Evolutionary conservation across 2,888 invertebrate species (phyloP).

Genomic region (Aspidapion aeneum): DNA sequence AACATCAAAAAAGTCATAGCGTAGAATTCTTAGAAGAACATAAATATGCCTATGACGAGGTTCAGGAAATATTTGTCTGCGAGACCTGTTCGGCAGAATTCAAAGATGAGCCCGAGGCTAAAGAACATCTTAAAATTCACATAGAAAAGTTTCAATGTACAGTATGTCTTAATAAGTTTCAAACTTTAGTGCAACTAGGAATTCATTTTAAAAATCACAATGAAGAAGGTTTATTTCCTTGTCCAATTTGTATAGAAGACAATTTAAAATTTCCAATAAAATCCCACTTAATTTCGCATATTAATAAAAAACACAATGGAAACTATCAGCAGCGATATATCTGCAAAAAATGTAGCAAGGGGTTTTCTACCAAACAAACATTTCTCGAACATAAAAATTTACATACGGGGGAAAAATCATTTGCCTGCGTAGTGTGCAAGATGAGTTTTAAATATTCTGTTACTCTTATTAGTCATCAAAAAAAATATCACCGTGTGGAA

Average conservation of each 20-base stretch:
- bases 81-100: conserved; percentile 37
- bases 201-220: conserved; percentile 37
- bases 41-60: conserved; percentile 36
- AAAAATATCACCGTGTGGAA: conserved; percentile 40
- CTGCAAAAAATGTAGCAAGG: conserved; percentile 54
- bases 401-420: conserved; percentile 51
- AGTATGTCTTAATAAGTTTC: conserved; percentile 38
- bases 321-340: conserved; percentile 50
- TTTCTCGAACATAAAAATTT: conserved; percentile 56
- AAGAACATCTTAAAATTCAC: conserved; percentile 38
- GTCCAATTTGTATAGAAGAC: conserved; percentile 41
- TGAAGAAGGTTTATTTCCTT: conserved; percentile 36
- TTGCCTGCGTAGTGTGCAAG: conserved; percentile 52
- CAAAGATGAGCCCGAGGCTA: conserved; percentile 30
- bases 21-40: conserved; percentile 32
- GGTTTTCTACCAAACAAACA: conserved; percentile 52
- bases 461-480: conserved; percentile 37
- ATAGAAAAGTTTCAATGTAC: conserved; percentile 47
- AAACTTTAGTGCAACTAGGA: conserved; percentile 40
- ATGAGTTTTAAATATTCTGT: conserved; percentile 52
- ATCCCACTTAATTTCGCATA: conserved; percentile 34
- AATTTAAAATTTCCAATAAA: conserved; percentile 29
- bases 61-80: conserved; percentile 35
- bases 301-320: conserved; percentile 41
- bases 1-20: conserved; percentile 34